Base-by-base conservation (phyloP, 2,888 invertebrate genomes). In the Agrotis segetum region DNA sequence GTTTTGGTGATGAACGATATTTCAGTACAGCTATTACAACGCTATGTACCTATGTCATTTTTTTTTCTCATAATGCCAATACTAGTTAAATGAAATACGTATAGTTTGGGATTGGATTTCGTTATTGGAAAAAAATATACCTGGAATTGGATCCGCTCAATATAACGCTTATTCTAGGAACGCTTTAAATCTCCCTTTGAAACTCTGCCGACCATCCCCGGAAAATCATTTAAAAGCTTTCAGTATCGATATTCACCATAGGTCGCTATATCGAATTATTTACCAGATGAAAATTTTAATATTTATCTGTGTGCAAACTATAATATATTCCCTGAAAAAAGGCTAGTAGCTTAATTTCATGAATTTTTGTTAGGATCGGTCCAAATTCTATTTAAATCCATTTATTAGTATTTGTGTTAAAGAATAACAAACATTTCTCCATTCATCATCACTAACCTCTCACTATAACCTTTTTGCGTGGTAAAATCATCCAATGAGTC, bases 281-380 rank as follows among this genome's bases (percentile, higher is more conserved):
- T 9, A n/a, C 24, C 50, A 50, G 7, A 17, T 19, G 4, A 16
- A 21, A 11, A 55, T 19, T 16, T n/a, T 70, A 60, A 46, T 50
- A 40, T 40, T 40, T 40, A 40, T 40, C 40, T 29, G n/a, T 14
- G 34, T 21, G n/a, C 59, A 52, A 70, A 50, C 29, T 50, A n/a
- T 24, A 24, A 24, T 24, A 24, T 59, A 44, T 6, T 9, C 17
- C 1, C 16, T 60, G 19, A 61, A 58, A 46, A 46, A 59, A 24
- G 29, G n/a, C 14, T 24, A 40, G 40, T 40, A 40, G 40, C 2
- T 40, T 40, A 11, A 40, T 9, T 40, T 40, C 40, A 11, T 1
- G 1, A 11, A 1, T 40, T 40, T 11, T 1, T 40, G 40, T 9
- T 11, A 11, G 9, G 40, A 2, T 7, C 6, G 34, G 34, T 40